A percentile compares a stretch with the other conserved stretches of the same genome.
phyloP scores from a whole-genome alignment of 2,888 invertebrate genomes.

The Luffia ferchaultella region DNA sequence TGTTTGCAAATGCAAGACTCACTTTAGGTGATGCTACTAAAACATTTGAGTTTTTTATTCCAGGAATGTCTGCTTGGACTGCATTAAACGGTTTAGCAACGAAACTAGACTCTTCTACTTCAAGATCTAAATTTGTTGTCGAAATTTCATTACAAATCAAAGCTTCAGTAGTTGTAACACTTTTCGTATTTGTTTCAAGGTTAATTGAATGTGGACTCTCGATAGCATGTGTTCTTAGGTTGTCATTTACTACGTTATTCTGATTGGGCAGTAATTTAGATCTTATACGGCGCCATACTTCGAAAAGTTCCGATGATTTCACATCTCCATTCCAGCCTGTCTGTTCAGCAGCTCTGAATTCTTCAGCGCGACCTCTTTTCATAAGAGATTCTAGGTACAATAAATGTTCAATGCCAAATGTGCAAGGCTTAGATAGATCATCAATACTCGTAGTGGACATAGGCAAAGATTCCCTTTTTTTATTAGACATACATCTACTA shows the following conservation, averaged over 20 bases:
- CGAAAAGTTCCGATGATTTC: background rate
- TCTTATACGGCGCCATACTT: conserved; percentile 3
- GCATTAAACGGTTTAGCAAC: no score
- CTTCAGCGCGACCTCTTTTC: conserved; percentile 4
- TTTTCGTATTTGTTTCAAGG: background rate
- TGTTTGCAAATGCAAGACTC: conserved; percentile 11
- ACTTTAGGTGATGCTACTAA: conserved; percentile 6
- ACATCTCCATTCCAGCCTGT: conserved; percentile 5
- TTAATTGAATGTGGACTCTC: background rate
- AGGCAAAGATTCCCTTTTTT: no score
- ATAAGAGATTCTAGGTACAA: conserved; percentile 7
- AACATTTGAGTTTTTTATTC: conserved; percentile 3
- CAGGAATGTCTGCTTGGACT: no score
- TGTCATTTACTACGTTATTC: background rate
- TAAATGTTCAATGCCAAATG: conserved; percentile 1
- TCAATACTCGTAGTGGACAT: no score
- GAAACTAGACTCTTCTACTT: no score
- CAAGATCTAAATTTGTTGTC: no score
- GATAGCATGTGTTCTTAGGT: background rate
- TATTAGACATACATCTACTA: background rate
- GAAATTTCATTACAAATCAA: no score
- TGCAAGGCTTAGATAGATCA: background rate
- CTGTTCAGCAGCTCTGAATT: conserved; percentile 3
- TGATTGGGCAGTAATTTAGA: background rate
- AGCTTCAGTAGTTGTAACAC: background rate